A percentile compares a stretch with the other conserved stretches of the same genome.
Evolutionary conservation across 2,888 invertebrate genomes (phyloP).

Genomic region (Mythimna loreyi): DNA sequence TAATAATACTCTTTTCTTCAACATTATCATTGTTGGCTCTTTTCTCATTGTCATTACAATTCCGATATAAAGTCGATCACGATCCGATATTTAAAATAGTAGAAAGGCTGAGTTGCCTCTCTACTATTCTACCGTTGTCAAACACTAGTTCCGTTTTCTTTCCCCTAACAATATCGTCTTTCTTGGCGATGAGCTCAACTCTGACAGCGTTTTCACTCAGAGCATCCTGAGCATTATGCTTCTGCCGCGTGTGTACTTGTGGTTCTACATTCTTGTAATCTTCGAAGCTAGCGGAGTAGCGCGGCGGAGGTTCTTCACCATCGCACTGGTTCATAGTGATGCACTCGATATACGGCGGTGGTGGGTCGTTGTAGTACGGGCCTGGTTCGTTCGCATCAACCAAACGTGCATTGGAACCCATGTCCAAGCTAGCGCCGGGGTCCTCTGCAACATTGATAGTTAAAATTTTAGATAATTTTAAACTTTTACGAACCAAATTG

Average conservation of each 20-base stretch:
- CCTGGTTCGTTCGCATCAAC: conserved; percentile 46
- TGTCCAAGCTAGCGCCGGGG: conserved; percentile 31
- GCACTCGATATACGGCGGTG: conserved; percentile 81
- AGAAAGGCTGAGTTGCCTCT: conserved; percentile 12
- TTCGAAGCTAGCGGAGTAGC: conserved; percentile 79
- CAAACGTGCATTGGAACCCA: conserved; percentile 3
- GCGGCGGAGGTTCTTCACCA: conserved; percentile 80
- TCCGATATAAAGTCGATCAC: conserved; percentile 12
- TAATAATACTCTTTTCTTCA: not conserved
- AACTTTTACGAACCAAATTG: not conserved
- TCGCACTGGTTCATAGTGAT: conserved; percentile 27
- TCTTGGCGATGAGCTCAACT: not conserved
- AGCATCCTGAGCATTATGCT: conserved; percentile 28
- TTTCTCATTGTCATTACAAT: conserved; percentile 15
- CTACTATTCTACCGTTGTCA: conserved; percentile 59
- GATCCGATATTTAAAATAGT: too few species aligned
- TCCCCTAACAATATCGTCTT: not conserved
- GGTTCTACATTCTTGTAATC: conserved; percentile 71
- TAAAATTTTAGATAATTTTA: not conserved
- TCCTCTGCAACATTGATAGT: conserved; percentile 57
- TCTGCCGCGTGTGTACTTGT: conserved; percentile 66
- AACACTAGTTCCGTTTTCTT: conserved; percentile 37
- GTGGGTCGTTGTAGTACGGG: conserved; percentile 67
- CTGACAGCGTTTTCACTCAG: conserved; percentile 17
- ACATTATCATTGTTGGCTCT: conserved; percentile 12